A percentile compares a stretch with the other conserved stretches of the same genome.
These are phyloP conservation scores for Nyctalus aviator DNA, from an alignment of 2,797 vertebrate species.

Conservation along the genomic window DNA sequence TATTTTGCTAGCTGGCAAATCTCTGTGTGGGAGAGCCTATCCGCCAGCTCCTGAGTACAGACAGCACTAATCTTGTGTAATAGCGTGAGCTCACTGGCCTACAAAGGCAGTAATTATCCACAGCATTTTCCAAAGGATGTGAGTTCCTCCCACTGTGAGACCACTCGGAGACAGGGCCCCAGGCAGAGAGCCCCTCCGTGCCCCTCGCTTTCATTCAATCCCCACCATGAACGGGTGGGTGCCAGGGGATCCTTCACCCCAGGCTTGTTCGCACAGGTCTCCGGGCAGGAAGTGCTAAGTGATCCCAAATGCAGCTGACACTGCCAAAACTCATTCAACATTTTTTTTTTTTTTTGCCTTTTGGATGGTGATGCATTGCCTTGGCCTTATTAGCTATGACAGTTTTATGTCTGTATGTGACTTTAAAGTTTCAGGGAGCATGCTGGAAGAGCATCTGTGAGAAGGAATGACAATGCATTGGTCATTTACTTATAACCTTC, in stretches of 20 bases:
- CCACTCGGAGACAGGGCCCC: conserved; percentile 68
- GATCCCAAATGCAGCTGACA: conserved; percentile 77
- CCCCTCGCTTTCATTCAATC: conserved; percentile 82
- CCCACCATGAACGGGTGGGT: conserved; percentile 73
- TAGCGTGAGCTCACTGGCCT: conserved; percentile 86
- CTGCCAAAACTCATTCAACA: conserved; percentile 82
- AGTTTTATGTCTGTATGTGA: conserved; percentile 65
- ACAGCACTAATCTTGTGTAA: conserved; percentile 87
- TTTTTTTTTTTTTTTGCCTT: conserved; percentile 63
- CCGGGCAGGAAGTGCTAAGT: conserved; percentile 69
- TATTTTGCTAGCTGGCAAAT: conserved; percentile 84
- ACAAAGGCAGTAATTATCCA: conserved; percentile 89
- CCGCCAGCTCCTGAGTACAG: conserved; percentile 85
- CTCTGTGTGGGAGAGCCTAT: conserved; percentile 81
- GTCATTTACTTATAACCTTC: neutral
- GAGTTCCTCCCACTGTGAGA: conserved; percentile 83
- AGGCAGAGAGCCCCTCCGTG: conserved; percentile 77
- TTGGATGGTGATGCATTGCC: conserved; percentile 72
- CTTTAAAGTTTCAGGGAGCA: conserved; percentile 48
- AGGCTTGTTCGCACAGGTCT: conserved; percentile 80
- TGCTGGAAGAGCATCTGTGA: neutral
- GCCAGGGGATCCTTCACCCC: conserved; percentile 75
- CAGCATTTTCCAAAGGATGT: conserved; percentile 86
- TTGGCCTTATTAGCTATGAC: conserved; percentile 79
- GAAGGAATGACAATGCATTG: neutral